phyloP scores from a whole-genome alignment of 2,888 invertebrate species.

The Drosophila vallismaia region DNA sequence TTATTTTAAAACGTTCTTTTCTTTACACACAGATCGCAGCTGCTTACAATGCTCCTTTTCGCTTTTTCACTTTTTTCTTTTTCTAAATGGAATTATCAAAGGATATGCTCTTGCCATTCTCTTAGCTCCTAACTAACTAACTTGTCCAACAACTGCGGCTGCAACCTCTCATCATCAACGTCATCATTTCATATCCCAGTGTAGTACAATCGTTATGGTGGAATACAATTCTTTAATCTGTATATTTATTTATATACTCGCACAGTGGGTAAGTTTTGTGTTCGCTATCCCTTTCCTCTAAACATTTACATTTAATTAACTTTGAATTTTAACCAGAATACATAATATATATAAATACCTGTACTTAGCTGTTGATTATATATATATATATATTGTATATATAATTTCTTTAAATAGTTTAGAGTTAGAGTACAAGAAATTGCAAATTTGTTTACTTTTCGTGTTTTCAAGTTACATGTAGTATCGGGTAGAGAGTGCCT shows the following conservation, averaged over 20 bases:
- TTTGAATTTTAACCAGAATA: slow-evolving; percentile 48
- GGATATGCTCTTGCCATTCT: slow-evolving; percentile 21
- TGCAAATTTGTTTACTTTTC: slow-evolving; percentile 14
- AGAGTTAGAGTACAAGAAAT: slow-evolving; percentile 37
- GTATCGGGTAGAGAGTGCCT: slow-evolving; percentile 18
- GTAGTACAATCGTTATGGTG: slow-evolving; percentile 40
- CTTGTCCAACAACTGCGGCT: slow-evolving; percentile 35
- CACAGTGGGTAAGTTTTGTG: slow-evolving; percentile 44
- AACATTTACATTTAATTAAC: slow-evolving; percentile 66
- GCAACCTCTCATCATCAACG: slow-evolving; percentile 4
- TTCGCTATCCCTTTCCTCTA: slow-evolving; percentile 29
- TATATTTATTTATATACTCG: slow-evolving; percentile 27
- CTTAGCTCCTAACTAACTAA: slow-evolving; percentile 45
- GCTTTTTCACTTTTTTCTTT: not conserved
- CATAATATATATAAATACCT: slow-evolving; percentile 56
- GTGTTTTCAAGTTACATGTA: not conserved
- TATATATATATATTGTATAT: slow-evolving; percentile 35
- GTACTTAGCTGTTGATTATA: slow-evolving; percentile 71
- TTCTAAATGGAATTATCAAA: slow-evolving; percentile 23
- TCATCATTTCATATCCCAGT: slow-evolving; percentile 4
- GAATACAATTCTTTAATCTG: slow-evolving; percentile 38
- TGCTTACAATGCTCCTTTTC: slow-evolving; percentile 36
- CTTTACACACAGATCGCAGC: slow-evolving; percentile 44
- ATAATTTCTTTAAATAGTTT: slow-evolving; percentile 22
- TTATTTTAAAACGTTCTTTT: slow-evolving; percentile 53